Base-by-base conservation (phyloP, 2,888 invertebrate genomes). In the Drosophila paranaensis region DNA sequence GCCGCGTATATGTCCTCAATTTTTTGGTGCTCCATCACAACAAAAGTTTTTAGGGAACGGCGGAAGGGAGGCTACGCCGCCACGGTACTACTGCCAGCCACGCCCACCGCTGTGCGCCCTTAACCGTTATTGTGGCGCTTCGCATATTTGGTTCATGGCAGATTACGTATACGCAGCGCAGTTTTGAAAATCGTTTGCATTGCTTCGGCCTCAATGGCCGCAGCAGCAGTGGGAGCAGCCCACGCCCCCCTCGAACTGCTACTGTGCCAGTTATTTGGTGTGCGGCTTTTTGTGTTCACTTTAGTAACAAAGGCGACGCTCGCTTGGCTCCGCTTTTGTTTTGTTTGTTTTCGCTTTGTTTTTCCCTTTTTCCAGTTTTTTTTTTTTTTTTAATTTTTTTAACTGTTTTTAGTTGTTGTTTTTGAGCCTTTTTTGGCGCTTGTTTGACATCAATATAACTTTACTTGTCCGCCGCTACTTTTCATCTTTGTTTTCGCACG, bases 131-230 rank as follows among this genome's bases (percentile, higher is more conserved):
- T 82, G 83, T 77, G 65, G 67, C 63, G 53, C 54, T 72, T 67
- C 72, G 62, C 87, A 81, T 83, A 84, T 88, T 84, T 84, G 89
- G 83, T 78, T 84, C 89, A 86, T 81, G 87, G 84, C 87, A 88
- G 89, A 83, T 89, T 84, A 78, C 87, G 80, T 86, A 80, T 77
- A 88, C 89, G 89, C 89, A 54, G 89, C 84, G 76, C 79, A 72
- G 82, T 88, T 82, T 82, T 82, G 73, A 79, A 82, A 84, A 82
- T 88, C 82, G 82, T 76, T 82, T 82, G 88, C 84, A 79, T 87
- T 87, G 77, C 83, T 60, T 75, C 62, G 46, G 54, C 68, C 72
- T 43, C 68, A 71, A 57, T 66, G 45, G 63, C 50, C 27, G 39
- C 40, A 33, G 30, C 20, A 40, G 46, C 8, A 25, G 9, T 20